Evolutionary conservation across 1,140 invertebrate species (phyloP).

Genomic region (Paramacrobiotus metropolitanus): DNA sequence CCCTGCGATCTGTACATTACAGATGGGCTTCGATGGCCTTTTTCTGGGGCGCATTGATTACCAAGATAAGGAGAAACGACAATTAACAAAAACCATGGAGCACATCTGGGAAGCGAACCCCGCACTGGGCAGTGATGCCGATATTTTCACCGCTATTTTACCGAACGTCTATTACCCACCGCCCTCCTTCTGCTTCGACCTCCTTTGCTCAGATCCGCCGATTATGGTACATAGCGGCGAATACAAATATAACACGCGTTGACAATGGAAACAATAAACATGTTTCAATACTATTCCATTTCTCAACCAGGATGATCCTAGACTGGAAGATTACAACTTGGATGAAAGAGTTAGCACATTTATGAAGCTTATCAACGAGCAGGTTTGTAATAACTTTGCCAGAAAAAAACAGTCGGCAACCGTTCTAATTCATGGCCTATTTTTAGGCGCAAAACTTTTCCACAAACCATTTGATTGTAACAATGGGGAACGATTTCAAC

Average conservation of each 20-base stretch:
- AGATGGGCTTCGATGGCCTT: conserved; percentile 45
- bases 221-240: conserved; percentile 28
- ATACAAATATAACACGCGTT: too few species aligned
- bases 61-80: conserved; percentile 45
- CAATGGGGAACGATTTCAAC: conserved; percentile 81
- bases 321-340: conserved; percentile 31
- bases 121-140: conserved; percentile 17
- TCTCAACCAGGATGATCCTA: conserved; percentile 23
- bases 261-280: too few species aligned
- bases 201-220: conserved; percentile 30
- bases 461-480: conserved; percentile 51
- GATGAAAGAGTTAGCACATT: conserved; percentile 23
- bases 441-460: too few species aligned
- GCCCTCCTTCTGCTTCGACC: conserved; percentile 34
- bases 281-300: too few species aligned
- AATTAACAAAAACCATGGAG: conserved; percentile 41
- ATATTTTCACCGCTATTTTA: conserved; percentile 26
- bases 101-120: conserved; percentile 49
- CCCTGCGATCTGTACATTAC: too few species aligned
- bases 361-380: conserved; percentile 19
- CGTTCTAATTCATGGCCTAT: conserved; percentile 33
- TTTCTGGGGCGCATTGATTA: conserved; percentile 70
- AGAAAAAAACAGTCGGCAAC: conserved; percentile 25
- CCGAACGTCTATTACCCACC: conserved; percentile 32
- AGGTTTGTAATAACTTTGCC: conserved; percentile 26